Percentiles rank a stretch among this genome's conserved stretches.
Evolutionary conservation across 2,888 invertebrate species (phyloP).

Genomic region (Trimorus sp.): DNA sequence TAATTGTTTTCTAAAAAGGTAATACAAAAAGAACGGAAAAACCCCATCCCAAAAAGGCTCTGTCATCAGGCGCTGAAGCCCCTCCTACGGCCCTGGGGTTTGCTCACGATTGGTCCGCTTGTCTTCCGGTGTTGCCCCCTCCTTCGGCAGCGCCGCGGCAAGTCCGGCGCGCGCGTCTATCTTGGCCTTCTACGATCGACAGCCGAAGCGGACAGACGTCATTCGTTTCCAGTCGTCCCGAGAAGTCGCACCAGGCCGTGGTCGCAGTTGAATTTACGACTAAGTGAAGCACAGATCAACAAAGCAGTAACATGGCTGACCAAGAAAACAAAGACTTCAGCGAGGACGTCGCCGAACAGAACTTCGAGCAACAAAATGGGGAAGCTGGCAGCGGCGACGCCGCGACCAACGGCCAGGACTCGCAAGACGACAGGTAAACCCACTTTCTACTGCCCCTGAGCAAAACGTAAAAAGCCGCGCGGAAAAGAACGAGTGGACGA

Average conservation of each 20-base stretch:
- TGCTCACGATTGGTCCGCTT: neutral
- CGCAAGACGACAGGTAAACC: slow-evolving; percentile 81
- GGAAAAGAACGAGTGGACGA: neutral
- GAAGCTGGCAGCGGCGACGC: slow-evolving; percentile 84
- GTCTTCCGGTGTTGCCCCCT: neutral
- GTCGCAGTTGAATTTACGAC: neutral
- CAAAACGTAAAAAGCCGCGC: neutral
- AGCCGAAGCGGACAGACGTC: slow-evolving; percentile 76
- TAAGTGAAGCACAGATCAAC: slow-evolving; percentile 28
- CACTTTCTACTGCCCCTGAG: neutral
- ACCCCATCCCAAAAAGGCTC: too few species aligned
- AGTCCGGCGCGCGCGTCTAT: neutral
- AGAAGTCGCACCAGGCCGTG: slow-evolving; percentile 11
- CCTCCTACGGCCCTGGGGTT: too few species aligned
- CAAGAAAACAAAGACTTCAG: slow-evolving; percentile 81
- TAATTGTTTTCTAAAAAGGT: too few species aligned
- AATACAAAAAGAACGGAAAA: too few species aligned
- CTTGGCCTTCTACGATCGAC: slow-evolving; percentile 78
- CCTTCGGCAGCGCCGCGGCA: neutral
- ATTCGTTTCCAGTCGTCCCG: slow-evolving; percentile 46
- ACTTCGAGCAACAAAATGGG: slow-evolving; percentile 82
- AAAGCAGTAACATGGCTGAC: slow-evolving; percentile 75
- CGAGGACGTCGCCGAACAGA: slow-evolving; percentile 79
- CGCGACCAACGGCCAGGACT: slow-evolving; percentile 85
- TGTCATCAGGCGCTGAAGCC: too few species aligned